Base-by-base conservation (phyloP, 2,797 vertebrate genomes). In the Anguilla megastoma region DNA sequence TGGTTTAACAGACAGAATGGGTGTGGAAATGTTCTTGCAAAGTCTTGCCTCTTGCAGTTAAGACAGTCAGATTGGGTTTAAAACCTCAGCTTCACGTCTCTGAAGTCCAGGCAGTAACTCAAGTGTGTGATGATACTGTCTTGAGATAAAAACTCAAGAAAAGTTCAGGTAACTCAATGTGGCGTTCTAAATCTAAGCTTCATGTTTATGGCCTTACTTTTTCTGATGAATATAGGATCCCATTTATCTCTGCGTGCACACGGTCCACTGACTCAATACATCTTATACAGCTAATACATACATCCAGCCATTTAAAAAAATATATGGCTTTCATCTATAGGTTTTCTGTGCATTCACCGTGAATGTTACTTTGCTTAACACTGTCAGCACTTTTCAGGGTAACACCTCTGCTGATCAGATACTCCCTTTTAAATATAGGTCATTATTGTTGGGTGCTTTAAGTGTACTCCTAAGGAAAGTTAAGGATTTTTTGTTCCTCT, bases 21-120 rank as follows among this genome's bases (percentile, higher is more conserved):
- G 84, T 79, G 87, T 85, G 16, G 56, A 85, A 84, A 85, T 58
- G 87, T 85, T 88, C 87, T 84, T 85, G 87, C 84, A 69, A 88
- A 88, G 84, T 84, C 54, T 80, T 36, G 54, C 52, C 50, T 84
- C 56, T 54, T 36, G 30, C 87, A 85, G 52, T 88, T 85, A 85
- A 33, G 85, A 52, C 52, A 33, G 33, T 85, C 71, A 80, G 69
- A 79, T 79, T 69, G 56, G 58, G 74, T 88, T 88, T 88, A 76
- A 69, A 85, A 79, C 74, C 56, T 84, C 87, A n/a, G 50, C 71
- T 76, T 84, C 24, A 71, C 50, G 14, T 76, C n/a, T 79, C 54
- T 79, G 50, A 71, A 85, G 21, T 80, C 84, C 45, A 5, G 85
- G 16, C n/a, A 16, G 82, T 14, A 27, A 84, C 24, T 27, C 27